Evolutionary conservation across 1,140 invertebrate genomes (phyloP), one percentile per base, ranked within the genome.

Genomic region (Belonocnema kinseyi): DNA sequence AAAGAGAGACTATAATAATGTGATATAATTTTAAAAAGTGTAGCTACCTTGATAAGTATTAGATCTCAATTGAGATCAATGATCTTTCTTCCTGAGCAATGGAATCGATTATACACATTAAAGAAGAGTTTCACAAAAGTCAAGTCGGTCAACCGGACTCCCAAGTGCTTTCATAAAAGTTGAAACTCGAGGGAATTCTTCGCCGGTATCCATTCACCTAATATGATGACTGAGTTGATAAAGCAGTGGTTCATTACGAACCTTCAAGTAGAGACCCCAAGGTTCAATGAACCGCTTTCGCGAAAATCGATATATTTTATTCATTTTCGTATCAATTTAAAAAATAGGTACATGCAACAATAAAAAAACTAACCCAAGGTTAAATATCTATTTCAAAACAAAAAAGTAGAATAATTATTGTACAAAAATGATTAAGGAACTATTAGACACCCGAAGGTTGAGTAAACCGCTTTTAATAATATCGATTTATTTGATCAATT

Each of bases 71-170:
- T 40, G 54, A 53, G 51, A 54, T 70, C 52, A 70, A 70, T 53
- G 16, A 40, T 50, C 52, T 21, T 71, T n/a, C 26, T 76, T 26
- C 50, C 50, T 19, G 51, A 8, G 50, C 46, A 71, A 52, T 70
- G 40, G 70, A 70, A 52, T 52, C 33, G 26, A 71, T 76, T 76
- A 66, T 50, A 46, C 33, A 75, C 26, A 66, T 66, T 66, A 66
- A 66, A 26, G 19, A 21, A 73, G 52, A 77, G 76, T 77, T 77
- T 77, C 76, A 77, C 76, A 73, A 73, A 61, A 73, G 76, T 72
- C 76, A 77, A 73, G 72, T 77, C 76, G 76, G 76, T 77, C 76
- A 77, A 77, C 76, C 72, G 76, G 76, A 77, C 73, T 77, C 73
- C 70, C 52, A 77, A 77, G 76, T 70, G 73, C 58, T 66, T 66